phyloP scores from a whole-genome alignment of 2,113 vertebrate genomes.

The Brachyhypopomus occidentalis region DNA sequence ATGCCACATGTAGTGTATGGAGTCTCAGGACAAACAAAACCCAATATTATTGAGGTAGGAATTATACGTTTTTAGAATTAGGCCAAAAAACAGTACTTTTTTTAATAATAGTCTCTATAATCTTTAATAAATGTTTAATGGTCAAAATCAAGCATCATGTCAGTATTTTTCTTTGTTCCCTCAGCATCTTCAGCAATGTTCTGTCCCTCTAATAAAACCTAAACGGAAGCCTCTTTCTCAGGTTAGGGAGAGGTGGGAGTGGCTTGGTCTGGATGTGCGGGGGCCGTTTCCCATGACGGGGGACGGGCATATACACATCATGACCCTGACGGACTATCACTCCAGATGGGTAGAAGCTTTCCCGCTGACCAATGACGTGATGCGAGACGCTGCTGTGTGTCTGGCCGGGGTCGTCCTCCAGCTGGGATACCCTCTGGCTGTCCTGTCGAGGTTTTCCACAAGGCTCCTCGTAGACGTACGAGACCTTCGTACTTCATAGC shows the following conservation, averaged over 20 bases:
- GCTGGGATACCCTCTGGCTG: constrained; percentile 39
- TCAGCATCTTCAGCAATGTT: no score
- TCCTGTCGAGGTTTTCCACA: constrained; percentile 40
- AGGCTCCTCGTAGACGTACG: constrained; percentile 25
- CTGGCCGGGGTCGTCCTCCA: constrained; percentile 35
- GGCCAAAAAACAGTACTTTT: no score
- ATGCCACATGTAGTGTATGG: constrained; percentile 37
- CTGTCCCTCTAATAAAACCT: no score
- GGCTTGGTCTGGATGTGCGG: constrained; percentile 47
- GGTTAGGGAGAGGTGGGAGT: constrained; percentile 48
- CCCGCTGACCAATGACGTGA: constrained; percentile 26
- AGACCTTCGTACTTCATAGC: not conserved
- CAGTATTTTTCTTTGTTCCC: no score
- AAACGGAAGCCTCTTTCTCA: not conserved
- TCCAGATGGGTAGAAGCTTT: constrained; percentile 53
- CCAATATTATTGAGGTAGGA: constrained; percentile 39
- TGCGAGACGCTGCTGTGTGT: constrained; percentile 24
- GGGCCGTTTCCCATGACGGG: constrained; percentile 36
- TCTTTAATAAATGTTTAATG: no score
- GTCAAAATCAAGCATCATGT: no score
- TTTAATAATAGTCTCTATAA: no score
- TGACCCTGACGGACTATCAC: constrained; percentile 47
- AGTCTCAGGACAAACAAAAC: constrained; percentile 36
- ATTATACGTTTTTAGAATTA: not conserved
- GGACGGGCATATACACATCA: constrained; percentile 31